phyloP scores from a whole-genome alignment of 2,888 invertebrate genomes.

The Mylabris sibirica region DNA sequence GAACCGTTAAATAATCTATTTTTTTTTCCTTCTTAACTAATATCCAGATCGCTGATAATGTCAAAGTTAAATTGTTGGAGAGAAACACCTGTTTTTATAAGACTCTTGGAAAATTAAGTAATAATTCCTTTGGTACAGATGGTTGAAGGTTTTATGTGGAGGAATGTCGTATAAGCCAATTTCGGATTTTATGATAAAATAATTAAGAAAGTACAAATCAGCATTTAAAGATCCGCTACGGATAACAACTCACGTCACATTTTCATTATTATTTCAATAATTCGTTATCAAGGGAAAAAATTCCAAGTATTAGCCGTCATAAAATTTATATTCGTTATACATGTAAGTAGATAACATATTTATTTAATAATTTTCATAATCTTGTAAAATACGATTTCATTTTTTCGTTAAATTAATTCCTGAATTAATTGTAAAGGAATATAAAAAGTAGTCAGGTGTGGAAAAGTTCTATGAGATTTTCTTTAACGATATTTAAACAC shows the following conservation, averaged over 20 bases:
- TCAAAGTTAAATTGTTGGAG: not conserved
- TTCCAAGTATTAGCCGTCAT: not conserved
- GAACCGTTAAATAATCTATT: not conserved
- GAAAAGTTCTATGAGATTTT: constrained; percentile 16
- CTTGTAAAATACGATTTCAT: constrained; percentile 8
- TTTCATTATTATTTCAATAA: not conserved
- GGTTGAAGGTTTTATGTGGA: not conserved
- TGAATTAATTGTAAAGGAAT: constrained; percentile 8
- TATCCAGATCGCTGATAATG: not conserved
- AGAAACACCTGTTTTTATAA: constrained; percentile 3
- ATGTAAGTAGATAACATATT: not conserved
- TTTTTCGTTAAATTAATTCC: not conserved
- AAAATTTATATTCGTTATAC: not conserved
- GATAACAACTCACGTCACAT: not conserved
- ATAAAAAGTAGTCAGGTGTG: constrained; percentile 15
- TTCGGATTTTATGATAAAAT: not conserved
- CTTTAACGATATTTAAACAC: constrained; percentile 9
- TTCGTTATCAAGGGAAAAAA: not conserved
- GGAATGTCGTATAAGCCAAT: not conserved
- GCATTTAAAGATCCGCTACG: not conserved
- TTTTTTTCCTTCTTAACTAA: not conserved
- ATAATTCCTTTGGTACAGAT: not conserved
- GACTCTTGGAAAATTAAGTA: not conserved
- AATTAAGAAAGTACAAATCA: not conserved
- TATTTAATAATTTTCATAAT: not conserved